Base-by-base conservation (phyloP, 1,140 invertebrate species). In the Achroia grisella region DNA sequence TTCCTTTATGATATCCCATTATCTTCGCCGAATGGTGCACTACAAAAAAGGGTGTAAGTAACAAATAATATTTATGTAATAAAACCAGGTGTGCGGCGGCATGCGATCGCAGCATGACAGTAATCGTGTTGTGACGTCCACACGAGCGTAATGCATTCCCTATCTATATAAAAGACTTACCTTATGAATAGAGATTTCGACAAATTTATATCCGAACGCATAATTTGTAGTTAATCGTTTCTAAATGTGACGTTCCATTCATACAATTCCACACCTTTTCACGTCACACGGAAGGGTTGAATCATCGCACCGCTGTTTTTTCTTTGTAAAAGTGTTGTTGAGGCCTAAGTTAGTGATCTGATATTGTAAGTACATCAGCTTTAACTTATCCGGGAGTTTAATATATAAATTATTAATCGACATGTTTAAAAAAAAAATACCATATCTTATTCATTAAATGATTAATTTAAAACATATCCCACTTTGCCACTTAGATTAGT, bases 391-490 rank as follows among this genome's bases (percentile, higher is more conserved):
- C 51, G n/a, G 49, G 44, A 54, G 52, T 56, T 23, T 62, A 56
- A 45, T 66, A 62, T 66, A 50, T 57, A 51, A 60, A 48, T 14
- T 17, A 59, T 53, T 55, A 48, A 52, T 43, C 49, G 42, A 62
- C 63, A 69, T 70, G 67, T 76, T 2, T 23, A 48, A 47, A 43
- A 56, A 48, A 35, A 35, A 17, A 17, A 17, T 34, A 29, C 60
- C 61, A 68, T 69, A 73, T 70, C 64, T 49, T 54, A 52, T 65
- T 71, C 59, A 55, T 52, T 47, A 71, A 75, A 74, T 62, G 44
- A 60, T 60, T 53, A 52, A 53, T 68, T 68, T 69, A 64, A 48
- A 51, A 74, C 68, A 72, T 82, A 82, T 79, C 73, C 56, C 69
- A 78, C 52, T 71, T 77, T 67, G 70, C 71, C 71, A 74, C 65